These are phyloP conservation scores for Prosapia bicincta DNA, from an alignment of 2,888 invertebrate species.

Conservation along the genomic window DNA sequence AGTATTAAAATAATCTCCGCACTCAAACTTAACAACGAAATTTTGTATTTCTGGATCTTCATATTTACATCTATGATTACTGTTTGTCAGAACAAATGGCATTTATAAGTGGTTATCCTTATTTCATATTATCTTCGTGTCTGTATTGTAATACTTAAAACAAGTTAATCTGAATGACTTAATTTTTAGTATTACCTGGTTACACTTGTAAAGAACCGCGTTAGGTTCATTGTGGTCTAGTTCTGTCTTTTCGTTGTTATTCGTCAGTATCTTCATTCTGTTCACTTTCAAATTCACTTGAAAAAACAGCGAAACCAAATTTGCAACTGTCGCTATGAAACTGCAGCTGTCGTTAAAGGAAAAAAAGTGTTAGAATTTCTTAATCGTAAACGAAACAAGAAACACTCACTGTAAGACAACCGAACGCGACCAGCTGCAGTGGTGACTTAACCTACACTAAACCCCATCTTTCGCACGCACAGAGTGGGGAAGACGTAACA, in stretches of 20 bases:
- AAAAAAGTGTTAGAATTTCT: too few relatives aligned
- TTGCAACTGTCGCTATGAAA: background rate
- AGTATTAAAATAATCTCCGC: too few relatives aligned
- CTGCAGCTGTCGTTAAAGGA: background rate
- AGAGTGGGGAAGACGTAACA: background rate
- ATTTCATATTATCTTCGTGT: too few relatives aligned
- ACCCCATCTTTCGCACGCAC: background rate
- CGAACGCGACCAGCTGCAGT: background rate
- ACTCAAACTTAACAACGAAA: too few relatives aligned
- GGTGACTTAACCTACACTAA: background rate
- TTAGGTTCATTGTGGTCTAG: conserved; percentile 14
- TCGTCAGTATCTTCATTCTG: conserved; percentile 13
- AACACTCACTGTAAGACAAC: background rate
- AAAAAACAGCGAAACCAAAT: background rate
- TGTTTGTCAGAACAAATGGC: too few relatives aligned
- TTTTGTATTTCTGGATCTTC: too few relatives aligned
- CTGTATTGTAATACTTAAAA: too few relatives aligned
- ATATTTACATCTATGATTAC: too few relatives aligned
- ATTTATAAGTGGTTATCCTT: too few relatives aligned
- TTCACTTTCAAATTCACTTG: background rate
- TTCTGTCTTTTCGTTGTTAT: conserved; percentile 19
- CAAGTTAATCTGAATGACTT: too few relatives aligned
- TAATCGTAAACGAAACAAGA: background rate
- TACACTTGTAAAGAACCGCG: background rate
- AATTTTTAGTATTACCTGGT: too few relatives aligned